These are phyloP conservation scores for Pituophis catenifer DNA, from an alignment of 2,113 vertebrate genomes.

Conservation along the genomic window DNA sequence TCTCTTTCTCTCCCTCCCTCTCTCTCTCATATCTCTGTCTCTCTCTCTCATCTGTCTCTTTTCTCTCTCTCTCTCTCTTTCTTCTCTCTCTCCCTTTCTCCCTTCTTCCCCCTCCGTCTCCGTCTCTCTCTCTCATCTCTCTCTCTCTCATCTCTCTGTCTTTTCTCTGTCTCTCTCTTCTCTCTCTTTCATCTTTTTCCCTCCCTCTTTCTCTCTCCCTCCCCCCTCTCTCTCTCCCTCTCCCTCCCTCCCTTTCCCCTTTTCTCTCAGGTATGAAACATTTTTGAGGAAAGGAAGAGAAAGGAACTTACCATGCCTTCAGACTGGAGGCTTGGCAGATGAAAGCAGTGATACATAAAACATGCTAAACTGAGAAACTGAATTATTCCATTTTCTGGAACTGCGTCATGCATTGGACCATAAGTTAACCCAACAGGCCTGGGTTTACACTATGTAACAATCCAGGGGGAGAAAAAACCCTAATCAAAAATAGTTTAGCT, in stretches of 20 bases:
- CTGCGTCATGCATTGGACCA: background rate
- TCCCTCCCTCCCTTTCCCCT: background rate
- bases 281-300: background rate
- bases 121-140: no score
- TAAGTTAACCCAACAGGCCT: background rate
- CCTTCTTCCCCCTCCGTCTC: no score
- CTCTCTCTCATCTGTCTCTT: no score
- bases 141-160: slow-evolving; percentile 12
- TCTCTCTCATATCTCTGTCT: no score
- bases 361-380: background rate
- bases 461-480: background rate
- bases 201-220: no score
- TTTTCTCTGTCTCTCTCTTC: background rate
- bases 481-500: background rate
- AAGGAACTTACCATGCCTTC: slow-evolving; percentile 6
- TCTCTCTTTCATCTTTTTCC: no score
- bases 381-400: background rate
- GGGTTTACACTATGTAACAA: background rate
- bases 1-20: slow-evolving; percentile 3
- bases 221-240: background rate
- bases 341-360: background rate
- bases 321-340: slow-evolving; percentile 45
- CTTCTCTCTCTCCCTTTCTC: no score
- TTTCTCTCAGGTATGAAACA: background rate
- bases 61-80: no score